phyloP scores from a whole-genome alignment of 2,113 vertebrate species.

The Coryphaenoides rupestris region DNA sequence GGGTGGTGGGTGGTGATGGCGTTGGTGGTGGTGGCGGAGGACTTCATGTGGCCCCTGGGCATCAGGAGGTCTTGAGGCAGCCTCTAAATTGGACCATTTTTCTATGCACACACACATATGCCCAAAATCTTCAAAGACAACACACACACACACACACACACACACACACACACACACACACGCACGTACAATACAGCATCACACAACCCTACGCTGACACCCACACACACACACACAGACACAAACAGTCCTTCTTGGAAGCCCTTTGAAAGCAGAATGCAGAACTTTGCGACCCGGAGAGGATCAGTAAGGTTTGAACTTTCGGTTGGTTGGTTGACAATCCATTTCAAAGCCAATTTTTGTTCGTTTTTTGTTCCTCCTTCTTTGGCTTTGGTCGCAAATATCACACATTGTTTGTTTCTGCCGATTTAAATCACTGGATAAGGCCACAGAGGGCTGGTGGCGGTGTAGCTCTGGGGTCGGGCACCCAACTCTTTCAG shows the following conservation, averaged over 20 bases:
- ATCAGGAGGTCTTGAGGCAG: too few relatives aligned
- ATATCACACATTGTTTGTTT: constrained; percentile 60
- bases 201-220: neutral
- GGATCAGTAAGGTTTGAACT: too few relatives aligned
- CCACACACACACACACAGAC: too few relatives aligned
- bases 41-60: neutral
- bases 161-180: too few relatives aligned
- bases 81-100: too few relatives aligned
- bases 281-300: too few relatives aligned
- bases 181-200: too few relatives aligned
- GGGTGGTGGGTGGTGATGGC: neutral
- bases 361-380: constrained; percentile 34
- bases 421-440: constrained; percentile 70
- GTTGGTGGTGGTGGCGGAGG: neutral
- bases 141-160: too few relatives aligned
- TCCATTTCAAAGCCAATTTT: constrained; percentile 67
- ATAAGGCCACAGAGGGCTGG: constrained; percentile 65
- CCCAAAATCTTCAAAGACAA: too few relatives aligned
- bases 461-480: constrained; percentile 43
- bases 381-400: constrained; percentile 47
- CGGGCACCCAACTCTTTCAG: constrained; percentile 62
- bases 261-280: too few relatives aligned
- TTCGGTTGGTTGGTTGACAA: constrained; percentile 61
- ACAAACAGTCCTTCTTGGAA: neutral
- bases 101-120: too few relatives aligned